Evolutionary conservation across 2,113 vertebrate species (phyloP), one percentile per base, ranked within the genome.

Genomic region (Actinemys pallida): DNA sequence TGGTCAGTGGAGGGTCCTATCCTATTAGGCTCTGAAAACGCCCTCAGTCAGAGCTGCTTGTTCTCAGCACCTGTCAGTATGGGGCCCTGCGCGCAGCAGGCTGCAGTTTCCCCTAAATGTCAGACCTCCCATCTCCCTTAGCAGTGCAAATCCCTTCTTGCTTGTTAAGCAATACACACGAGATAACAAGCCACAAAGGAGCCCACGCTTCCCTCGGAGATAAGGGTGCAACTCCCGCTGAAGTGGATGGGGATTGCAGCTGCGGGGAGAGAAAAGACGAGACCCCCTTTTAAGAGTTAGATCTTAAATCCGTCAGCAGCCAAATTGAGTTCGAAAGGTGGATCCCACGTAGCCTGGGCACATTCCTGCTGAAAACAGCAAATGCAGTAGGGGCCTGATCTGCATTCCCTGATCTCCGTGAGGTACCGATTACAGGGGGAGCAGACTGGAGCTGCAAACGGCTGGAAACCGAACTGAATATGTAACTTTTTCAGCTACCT

Each of bases 391-490:
- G 49, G 49, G 12, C 3, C 42, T 1, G 3, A 83, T 39, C 69
- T 45, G 22, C 6, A 84, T 5, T 5, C 22, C 1, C 4, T 0
- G 6, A 24, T 25, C 39, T 25, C 72, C 45, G 42, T 5, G 47
- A 10, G 78, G 35, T 8, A 69, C 35, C 35, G 16, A 16, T 17
- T 35, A 8, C 65, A n/a, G 35, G 11, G 42, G 72, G 5, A 45
- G 22, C 72, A 25, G 72, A 25, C 39, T 25, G 75, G 24, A 47
- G 75, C 8, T 39, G 81, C 45, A 76, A 89, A 87, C 31, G 54
- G 16, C n/a, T 91, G 39, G 56, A 90, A 92, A 49, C 84, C 94
- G 57, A n/a, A 81, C 69, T 45, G 27, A 54, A 56, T 91, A 97
- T 93, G 22, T 42, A 85, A 45, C 39, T 5, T 39, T 90, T 10